Conservation (phyloP, 1,140 invertebrate genomes). For the Ooceraea biroi region DNA sequence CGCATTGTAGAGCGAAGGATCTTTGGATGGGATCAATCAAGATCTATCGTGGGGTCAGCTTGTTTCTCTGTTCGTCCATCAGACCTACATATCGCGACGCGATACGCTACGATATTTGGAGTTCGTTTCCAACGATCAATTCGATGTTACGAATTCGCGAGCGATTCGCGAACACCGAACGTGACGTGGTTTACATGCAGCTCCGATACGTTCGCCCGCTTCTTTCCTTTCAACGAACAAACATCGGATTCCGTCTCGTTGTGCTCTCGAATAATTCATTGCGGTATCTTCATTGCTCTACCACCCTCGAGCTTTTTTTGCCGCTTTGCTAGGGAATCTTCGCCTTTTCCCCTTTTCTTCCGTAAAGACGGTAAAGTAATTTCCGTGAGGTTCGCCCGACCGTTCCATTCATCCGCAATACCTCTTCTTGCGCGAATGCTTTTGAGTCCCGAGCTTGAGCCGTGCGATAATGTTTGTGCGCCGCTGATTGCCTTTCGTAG, state of each 20-base stretch:
- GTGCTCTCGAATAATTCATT: constrained; percentile 32
- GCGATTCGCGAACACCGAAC: too few species aligned
- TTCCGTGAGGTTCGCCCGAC: constrained; percentile 20
- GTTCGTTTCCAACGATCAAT: too few species aligned
- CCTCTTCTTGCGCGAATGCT: constrained; percentile 66
- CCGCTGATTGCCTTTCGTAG: constrained; percentile 64
- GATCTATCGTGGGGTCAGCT: too few species aligned
- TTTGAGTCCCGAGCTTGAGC: constrained; percentile 39
- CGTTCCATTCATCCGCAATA: constrained; percentile 67
- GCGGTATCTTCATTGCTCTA: not conserved
- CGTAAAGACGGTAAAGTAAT: constrained; percentile 50
- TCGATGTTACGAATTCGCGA: too few species aligned
- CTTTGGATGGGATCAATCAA: not conserved
- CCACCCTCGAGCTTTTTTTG: not conserved
- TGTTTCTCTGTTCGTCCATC: too few species aligned
- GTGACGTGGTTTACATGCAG: too few species aligned
- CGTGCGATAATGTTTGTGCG: constrained; percentile 72
- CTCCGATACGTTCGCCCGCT: too few species aligned
- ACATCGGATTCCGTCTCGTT: not conserved
- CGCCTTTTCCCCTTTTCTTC: not conserved
- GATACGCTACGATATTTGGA: too few species aligned
- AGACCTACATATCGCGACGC: too few species aligned
- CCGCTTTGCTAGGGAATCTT: constrained; percentile 6
- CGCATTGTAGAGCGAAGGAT: not conserved
- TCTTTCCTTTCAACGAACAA: too few species aligned